Percentiles rank a stretch among this genome's conserved stretches.
phyloP scores from a whole-genome alignment of 2,888 invertebrate species.

The Ennomos fuscantarius region DNA sequence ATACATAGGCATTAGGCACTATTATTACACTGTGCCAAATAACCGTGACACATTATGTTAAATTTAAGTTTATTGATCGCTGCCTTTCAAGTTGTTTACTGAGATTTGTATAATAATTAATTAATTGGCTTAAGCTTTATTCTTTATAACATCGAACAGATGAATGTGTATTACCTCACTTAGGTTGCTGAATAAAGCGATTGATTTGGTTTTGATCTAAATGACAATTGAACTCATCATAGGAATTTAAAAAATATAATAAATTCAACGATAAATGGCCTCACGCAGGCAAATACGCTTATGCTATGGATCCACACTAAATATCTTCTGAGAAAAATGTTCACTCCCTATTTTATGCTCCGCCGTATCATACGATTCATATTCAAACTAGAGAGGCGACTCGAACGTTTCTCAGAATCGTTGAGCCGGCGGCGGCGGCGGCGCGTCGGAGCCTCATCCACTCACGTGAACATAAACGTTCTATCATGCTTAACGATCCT shows the following conservation, averaged over 20 bases:
- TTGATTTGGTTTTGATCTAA: constrained; percentile 16
- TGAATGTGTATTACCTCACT: constrained; percentile 3
- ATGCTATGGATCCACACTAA: constrained; percentile 38
- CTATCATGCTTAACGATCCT: constrained; percentile 70
- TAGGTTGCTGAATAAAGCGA: constrained; percentile 1
- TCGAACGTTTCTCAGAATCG: constrained; percentile 82
- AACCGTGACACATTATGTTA: constrained; percentile 29
- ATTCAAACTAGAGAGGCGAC: constrained; percentile 77
- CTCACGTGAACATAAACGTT: constrained; percentile 84
- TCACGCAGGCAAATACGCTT: constrained; percentile 20
- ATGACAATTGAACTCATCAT: no score
- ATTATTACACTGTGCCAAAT: constrained; percentile 22
- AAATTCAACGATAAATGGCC: constrained; percentile 14
- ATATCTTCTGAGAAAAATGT: constrained; percentile 58
- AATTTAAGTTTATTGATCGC: constrained; percentile 7
- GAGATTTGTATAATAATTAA: no score
- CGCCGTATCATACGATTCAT: constrained; percentile 70
- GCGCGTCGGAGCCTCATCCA: constrained; percentile 83
- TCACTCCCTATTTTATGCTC: constrained; percentile 41
- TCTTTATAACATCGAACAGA: constrained; percentile 10
- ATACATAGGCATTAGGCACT: neutral
- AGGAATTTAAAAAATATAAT: constrained; percentile 15
- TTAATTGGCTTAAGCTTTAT: no score
- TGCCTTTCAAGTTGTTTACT: no score
- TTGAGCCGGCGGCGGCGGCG: constrained; percentile 81